Base-by-base conservation (phyloP, 2,113 vertebrate species). In the Andinoacara biseriatus region DNA sequence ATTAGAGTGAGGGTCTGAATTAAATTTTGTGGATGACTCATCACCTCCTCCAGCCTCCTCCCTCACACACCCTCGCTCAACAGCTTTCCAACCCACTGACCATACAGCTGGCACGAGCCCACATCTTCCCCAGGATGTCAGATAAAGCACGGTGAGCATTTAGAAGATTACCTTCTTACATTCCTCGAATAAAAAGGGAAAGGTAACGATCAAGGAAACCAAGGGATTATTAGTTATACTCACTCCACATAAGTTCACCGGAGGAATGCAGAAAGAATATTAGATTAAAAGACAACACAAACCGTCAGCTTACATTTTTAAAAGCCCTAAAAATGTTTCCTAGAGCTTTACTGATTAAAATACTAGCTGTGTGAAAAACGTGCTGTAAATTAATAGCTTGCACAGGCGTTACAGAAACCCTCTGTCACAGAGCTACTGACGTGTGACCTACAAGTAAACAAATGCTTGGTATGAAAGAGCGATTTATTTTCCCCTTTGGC, bases 1-100 rank as follows among this genome's bases (percentile, higher is more conserved):
- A 87, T 84, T 31, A 56, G 81, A 81, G 82, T 78, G 79, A 85
- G 82, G 84, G 88, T 86, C 86, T 93, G 92, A 94, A 90, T 91
- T 74, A 85, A 90, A 93, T 93, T 91, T 90, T 89, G 87, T 58
- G 67, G 87, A 95, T 95, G 94, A 95, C 90, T 96, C 95, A 95
- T 89, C 91, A 84, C 87, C 86, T 90, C 90, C 85, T 87, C 77
- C 83, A 76, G 65, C 88, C 84, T 83, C 80, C 89, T 87, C 86
- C 81, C 80, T 61, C 56, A 2, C 58, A 74, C 80, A 54, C 85
- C 78, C 80, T 62, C 63, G 58, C 58, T 88, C 74, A 81, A 80
- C 81, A 87, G 89, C 79, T 89, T 80, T 81, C 83, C 57, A 89
- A 77, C 65, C 43, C 26, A 74, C 80, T 91, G 90, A 92, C 90